Conservation (phyloP, 2,113 vertebrate species). For the Callithrix jacchus region DNA sequence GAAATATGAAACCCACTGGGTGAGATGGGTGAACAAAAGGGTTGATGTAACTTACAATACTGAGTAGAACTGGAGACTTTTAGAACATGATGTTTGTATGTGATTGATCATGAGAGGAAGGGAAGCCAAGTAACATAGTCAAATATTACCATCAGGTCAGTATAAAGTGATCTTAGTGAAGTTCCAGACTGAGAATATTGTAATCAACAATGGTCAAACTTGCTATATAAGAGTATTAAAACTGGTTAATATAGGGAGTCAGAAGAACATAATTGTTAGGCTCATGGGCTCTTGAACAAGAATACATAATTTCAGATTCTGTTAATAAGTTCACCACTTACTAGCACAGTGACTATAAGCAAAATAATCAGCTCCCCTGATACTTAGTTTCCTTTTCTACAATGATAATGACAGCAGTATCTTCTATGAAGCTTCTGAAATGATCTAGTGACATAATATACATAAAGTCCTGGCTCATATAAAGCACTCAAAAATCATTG, state of each 20-base stretch:
- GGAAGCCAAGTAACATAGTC: not conserved
- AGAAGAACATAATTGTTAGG: not conserved
- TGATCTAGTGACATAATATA: not conserved
- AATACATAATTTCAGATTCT: not conserved
- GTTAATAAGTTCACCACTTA: not conserved
- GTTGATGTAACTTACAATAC: not conserved
- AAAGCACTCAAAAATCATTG: not conserved
- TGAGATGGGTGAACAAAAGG: not conserved
- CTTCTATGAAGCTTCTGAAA: not conserved
- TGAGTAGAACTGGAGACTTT: not conserved
- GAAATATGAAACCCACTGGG: not conserved
- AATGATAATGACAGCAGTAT: not conserved
- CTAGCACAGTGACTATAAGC: not conserved
- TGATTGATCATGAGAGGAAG: not conserved
- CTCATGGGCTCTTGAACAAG: not conserved
- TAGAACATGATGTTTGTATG: not conserved
- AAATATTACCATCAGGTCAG: not conserved
- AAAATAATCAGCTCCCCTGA: not conserved
- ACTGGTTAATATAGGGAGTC: not conserved
- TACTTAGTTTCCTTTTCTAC: not conserved
- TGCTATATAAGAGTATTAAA: not conserved
- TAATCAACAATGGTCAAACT: not conserved
- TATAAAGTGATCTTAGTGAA: not conserved
- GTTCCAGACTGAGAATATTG: not conserved
- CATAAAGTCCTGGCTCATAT: not conserved